Evolutionary conservation across 1,140 invertebrate species (phyloP).

Genomic region (Chlorops oryzae): DNA sequence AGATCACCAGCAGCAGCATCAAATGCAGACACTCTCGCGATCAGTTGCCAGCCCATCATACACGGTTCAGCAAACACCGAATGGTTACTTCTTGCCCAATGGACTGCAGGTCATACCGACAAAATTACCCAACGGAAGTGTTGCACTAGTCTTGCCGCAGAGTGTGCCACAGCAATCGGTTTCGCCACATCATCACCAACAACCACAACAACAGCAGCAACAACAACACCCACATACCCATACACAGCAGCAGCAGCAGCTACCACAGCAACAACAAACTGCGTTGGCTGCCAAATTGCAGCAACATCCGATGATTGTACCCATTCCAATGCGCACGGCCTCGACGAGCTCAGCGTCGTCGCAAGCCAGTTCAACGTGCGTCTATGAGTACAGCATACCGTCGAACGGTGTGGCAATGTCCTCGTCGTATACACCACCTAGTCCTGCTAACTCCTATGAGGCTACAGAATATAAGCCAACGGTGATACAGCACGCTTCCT

Average conservation of each 20-base stretch:
- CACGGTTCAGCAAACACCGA: constrained; percentile 56
- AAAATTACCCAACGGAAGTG: constrained; percentile 68
- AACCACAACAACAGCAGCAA: constrained; percentile 61
- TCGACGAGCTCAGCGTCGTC: constrained; percentile 61
- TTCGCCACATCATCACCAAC: constrained; percentile 51
- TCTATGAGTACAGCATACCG: constrained; percentile 37
- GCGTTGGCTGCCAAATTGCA: neutral
- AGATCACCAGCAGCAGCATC: constrained; percentile 47
- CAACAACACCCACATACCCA: constrained; percentile 20
- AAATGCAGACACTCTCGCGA: constrained; percentile 50
- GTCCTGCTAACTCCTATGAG: constrained; percentile 46
- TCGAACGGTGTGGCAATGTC: constrained; percentile 35
- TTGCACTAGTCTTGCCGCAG: constrained; percentile 69
- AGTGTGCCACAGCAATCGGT: constrained; percentile 46
- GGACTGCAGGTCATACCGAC: constrained; percentile 75
- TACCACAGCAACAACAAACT: constrained; percentile 23
- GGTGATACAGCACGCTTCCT: constrained; percentile 47
- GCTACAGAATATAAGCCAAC: constrained; percentile 45
- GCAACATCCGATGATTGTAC: constrained; percentile 61
- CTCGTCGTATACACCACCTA: constrained; percentile 41
- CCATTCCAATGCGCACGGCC: constrained; percentile 63
- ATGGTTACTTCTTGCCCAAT: constrained; percentile 55
- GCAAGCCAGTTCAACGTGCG: constrained; percentile 51
- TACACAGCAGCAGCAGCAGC: constrained; percentile 51
- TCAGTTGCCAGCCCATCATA: constrained; percentile 20